Base-by-base conservation (phyloP, 2,888 invertebrate genomes). In the Drosophila nr. perissopoda region DNA sequence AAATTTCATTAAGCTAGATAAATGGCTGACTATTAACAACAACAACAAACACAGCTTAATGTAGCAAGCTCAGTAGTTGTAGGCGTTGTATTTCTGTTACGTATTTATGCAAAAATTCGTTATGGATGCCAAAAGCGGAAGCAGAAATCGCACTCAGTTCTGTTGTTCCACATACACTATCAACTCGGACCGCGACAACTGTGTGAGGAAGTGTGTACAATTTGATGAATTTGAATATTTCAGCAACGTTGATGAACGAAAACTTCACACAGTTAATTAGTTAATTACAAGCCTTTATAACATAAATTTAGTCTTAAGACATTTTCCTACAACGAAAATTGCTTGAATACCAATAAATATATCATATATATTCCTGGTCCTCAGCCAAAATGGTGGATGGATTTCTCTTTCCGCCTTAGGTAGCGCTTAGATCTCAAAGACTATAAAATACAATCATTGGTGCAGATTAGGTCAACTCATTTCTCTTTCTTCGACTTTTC, bases 1-100 rank as follows among this genome's bases (percentile, higher is more conserved):
- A 86, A 91, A 89, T 92, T 92, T 91, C 92, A 91, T 91, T 91
- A 91, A 91, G 90, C 91, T 88, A 92, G 91, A 91, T 92, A 91
- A 92, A 91, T 91, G 92, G 83, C 77, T 80, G 76, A 73, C 91
- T 90, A 92, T 92, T 92, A 91, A 83, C 74, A 80, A 69, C 76
- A 76, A 66, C 77, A 84, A 45, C 62, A 76, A 69, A 42, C 62
- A 73, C 31, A 63, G 31, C 71, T 29, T 48, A 56, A 62, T 62
- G 25, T 42, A 33, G 51, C 59, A 67, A 25, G 57, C 52, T 60
- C 38, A 53, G 48, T 16, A 38, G 48, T n/a, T 56, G n/a, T 25
- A 58, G n/a, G 21, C 40, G 29, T 29, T 27, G 48, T 25, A 21
- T 31, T 53, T 48, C 21, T 27, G 63, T 58, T 59, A 68, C 69